Evolutionary conservation across 2,113 vertebrate species (phyloP).

Genomic region (Centrocercus urophasianus): DNA sequence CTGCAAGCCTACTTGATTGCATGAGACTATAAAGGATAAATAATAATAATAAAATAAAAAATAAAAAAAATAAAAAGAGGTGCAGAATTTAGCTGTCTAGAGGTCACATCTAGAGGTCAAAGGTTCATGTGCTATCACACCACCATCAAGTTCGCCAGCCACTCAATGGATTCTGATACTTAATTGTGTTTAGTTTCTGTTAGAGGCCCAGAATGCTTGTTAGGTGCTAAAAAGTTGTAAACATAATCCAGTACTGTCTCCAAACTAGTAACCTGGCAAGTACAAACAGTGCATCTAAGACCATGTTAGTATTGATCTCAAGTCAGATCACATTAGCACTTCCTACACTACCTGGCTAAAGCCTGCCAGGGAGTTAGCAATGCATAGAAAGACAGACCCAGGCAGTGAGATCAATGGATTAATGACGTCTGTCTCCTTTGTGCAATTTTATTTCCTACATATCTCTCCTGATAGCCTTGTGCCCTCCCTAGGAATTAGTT

Average conservation of each 20-base stretch:
- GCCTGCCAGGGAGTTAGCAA: constrained; percentile 61
- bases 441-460: constrained; percentile 49
- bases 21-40: neutral
- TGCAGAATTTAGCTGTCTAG: neutral
- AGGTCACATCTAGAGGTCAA: neutral
- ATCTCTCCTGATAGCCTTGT: constrained; percentile 26
- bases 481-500: neutral
- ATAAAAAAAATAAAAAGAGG: too few relatives aligned
- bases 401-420: constrained; percentile 63
- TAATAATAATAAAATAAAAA: too few relatives aligned
- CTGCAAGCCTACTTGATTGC: neutral
- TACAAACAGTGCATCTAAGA: constrained; percentile 70
- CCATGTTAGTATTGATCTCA: constrained; percentile 72
- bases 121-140: constrained; percentile 9
- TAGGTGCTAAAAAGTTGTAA: constrained; percentile 69
- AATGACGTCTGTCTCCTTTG: constrained; percentile 65
- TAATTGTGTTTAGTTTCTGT: constrained; percentile 63
- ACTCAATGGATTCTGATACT: constrained; percentile 24
- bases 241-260: constrained; percentile 63
- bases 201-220: constrained; percentile 49
- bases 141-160: neutral
- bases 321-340: constrained; percentile 74
- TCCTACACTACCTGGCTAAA: constrained; percentile 10
- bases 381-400: constrained; percentile 57
- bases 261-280: constrained; percentile 65